These are phyloP conservation scores for Venturia canescens DNA, from an alignment of 1,140 invertebrate species.

Conservation along the genomic window DNA sequence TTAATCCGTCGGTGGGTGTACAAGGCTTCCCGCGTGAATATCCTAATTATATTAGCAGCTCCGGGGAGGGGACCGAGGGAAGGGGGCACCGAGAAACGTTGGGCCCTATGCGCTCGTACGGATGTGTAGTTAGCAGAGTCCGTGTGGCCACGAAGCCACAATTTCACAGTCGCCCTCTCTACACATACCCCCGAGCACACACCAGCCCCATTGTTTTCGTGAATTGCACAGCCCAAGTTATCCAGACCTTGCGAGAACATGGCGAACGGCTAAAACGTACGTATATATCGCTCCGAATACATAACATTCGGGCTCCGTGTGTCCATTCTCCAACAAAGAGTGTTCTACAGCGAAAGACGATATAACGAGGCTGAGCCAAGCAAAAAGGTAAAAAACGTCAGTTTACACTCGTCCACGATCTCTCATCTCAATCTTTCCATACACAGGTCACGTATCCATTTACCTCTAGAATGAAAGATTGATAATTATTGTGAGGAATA, in stretches of 20 bases:
- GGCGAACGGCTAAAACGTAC: conserved; percentile 15
- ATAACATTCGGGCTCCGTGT: conserved; percentile 10
- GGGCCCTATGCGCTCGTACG: conserved; percentile 14
- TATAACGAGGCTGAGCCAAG: conserved; percentile 10
- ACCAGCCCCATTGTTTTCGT: conserved; percentile 33
- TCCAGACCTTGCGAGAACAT: conserved; percentile 17
- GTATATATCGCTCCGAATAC: conserved; percentile 10
- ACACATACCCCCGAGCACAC: neutral
- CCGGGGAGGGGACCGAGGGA: neutral
- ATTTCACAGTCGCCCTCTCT: conserved; percentile 24
- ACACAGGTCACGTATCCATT: neutral
- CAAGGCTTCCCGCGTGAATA: conserved; percentile 57
- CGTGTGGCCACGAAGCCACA: conserved; percentile 37
- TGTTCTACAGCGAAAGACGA: neutral
- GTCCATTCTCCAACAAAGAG: conserved; percentile 16
- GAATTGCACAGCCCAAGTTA: neutral
- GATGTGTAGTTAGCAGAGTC: neutral
- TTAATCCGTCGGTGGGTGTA: conserved; percentile 64
- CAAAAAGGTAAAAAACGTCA: neutral
- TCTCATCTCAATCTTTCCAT: conserved; percentile 32
- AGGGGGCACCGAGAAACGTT: conserved; percentile 27
- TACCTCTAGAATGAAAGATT: neutral
- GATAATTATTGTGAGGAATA: neutral
- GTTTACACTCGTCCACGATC: conserved; percentile 36
- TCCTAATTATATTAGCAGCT: conserved; percentile 66